A percentile compares a stretch with the other conserved stretches of the same genome.
Evolutionary conservation across 2,888 invertebrate species (phyloP).

Genomic region (Slavum lentiscoides): DNA sequence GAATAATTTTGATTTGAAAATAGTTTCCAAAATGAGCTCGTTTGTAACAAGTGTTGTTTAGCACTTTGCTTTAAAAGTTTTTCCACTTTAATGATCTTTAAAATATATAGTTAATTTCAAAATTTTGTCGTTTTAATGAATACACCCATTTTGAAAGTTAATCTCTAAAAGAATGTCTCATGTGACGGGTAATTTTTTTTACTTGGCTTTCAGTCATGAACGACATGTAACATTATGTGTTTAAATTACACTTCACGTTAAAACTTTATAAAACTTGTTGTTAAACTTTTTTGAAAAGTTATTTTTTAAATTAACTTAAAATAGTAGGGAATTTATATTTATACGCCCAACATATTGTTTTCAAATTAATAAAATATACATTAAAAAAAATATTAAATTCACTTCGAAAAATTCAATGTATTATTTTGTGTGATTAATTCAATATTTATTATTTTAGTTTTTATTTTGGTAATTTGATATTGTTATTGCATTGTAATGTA

Average conservation of each 20-base stretch:
- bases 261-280: constrained; percentile 43
- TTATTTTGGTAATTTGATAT: neutral
- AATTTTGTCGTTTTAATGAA: constrained; percentile 40
- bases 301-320: constrained; percentile 19
- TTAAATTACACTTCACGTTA: constrained; percentile 23
- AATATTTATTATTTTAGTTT: neutral
- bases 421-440: neutral
- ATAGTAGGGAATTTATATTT: neutral
- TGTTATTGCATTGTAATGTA: too few relatives aligned
- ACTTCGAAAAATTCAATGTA: neutral
- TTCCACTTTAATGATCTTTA: constrained; percentile 12
- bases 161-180: constrained; percentile 7
- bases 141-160: constrained; percentile 29
- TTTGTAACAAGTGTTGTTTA: neutral
- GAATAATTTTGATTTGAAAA: constrained; percentile 10
- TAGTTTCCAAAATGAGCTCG: neutral
- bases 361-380: constrained; percentile 7
- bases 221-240: constrained; percentile 30
- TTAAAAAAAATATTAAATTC: neutral
- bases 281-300: constrained; percentile 17
- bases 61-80: constrained; percentile 14
- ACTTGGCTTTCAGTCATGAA: constrained; percentile 9
- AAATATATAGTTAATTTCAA: constrained; percentile 22
- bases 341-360: neutral
- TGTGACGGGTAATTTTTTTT: constrained; percentile 38